Conservation (phyloP, 1,140 invertebrate genomes). For the Drosophila quadrilineata region DNA sequence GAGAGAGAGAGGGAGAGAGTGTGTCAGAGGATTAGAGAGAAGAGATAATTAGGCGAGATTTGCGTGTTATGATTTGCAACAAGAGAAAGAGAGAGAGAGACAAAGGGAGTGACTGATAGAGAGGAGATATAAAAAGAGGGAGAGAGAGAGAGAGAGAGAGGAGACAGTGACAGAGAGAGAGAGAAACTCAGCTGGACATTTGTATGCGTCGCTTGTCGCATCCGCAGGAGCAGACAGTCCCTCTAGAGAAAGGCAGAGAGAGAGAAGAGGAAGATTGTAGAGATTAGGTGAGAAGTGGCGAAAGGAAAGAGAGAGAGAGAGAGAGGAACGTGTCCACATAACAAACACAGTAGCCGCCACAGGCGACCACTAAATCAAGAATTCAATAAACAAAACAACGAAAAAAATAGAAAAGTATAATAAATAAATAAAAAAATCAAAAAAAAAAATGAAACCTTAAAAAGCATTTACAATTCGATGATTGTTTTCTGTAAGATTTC, state of each 20-base stretch:
- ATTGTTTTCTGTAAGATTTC: background rate
- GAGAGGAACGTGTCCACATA: background rate
- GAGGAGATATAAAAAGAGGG: too few species aligned
- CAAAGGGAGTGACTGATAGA: too few species aligned
- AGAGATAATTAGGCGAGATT: slow-evolving; percentile 44
- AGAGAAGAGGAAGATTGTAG: background rate
- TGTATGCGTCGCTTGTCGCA: slow-evolving; percentile 26
- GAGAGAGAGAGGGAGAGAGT: background rate
- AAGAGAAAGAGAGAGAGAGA: too few species aligned
- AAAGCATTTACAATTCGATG: slow-evolving; percentile 35
- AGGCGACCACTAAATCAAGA: slow-evolving; percentile 8
- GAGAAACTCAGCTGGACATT: too few species aligned
- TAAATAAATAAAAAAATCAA: too few species aligned
- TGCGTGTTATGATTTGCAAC: slow-evolving; percentile 35
- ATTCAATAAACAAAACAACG: slow-evolving; percentile 46
- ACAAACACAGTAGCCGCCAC: background rate
- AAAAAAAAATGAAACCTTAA: slow-evolving; percentile 28
- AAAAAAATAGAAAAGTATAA: too few species aligned
- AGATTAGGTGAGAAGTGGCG: too few species aligned
- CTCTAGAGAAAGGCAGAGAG: background rate
- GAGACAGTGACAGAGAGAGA: too few species aligned
- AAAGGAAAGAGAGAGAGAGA: background rate
- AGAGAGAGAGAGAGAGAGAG: too few species aligned
- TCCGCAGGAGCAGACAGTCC: slow-evolving; percentile 12
- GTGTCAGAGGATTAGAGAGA: background rate